Base-by-base conservation (phyloP, 1,140 invertebrate species). In the Heliconius hewitsoni region DNA sequence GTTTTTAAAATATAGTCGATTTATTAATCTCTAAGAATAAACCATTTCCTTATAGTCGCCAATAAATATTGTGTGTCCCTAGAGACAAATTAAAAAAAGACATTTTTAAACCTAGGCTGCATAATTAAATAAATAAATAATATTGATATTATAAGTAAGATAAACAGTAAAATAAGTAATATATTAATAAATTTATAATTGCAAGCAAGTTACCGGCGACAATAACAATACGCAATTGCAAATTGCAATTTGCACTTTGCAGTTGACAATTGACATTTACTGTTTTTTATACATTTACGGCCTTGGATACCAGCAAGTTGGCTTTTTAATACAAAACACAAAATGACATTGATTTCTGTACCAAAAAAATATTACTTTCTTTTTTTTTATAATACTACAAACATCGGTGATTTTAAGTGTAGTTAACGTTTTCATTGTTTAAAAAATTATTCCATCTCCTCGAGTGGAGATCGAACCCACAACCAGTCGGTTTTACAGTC, bases 41-140 rank as follows among this genome's bases (percentile, higher is more conserved):
- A 46, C 11, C 13, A 46, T 46, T 46, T 46, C 42, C 13, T 46
- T 46, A 46, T 46, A 46, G 13, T 46, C 42, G 42, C 89, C 39
- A 93, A 81, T 66, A 90, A 85, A 85, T 93, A 86, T 92, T 84
- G 18, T 90, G 90, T 85, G 89, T 92, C 5, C 86, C 89, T 9
- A 90, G 85, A 23, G 39, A 83, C 74, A 91, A 85, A 84, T 46
- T 42, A 46, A 13, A 91, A 75, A 91, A 90, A 46, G 88, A 92
- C 91, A 92, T 92, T 39, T 27, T 66, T 66, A 30, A 27, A 66
- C 27, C 60, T n/a, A 57, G n/a, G 19, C 6, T 30, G 27, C 60
- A 66, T 30, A 66, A 27, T 30, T 66, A 3, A 66, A 66, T 30
- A 60, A 27, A 37, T 37, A 37, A 60, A 23, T 60, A 23, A 11